Percentiles rank a stretch among this genome's conserved stretches.
These are phyloP conservation scores for Bungarus multicinctus DNA, from an alignment of 2,113 vertebrate genomes.

Conservation along the genomic window DNA sequence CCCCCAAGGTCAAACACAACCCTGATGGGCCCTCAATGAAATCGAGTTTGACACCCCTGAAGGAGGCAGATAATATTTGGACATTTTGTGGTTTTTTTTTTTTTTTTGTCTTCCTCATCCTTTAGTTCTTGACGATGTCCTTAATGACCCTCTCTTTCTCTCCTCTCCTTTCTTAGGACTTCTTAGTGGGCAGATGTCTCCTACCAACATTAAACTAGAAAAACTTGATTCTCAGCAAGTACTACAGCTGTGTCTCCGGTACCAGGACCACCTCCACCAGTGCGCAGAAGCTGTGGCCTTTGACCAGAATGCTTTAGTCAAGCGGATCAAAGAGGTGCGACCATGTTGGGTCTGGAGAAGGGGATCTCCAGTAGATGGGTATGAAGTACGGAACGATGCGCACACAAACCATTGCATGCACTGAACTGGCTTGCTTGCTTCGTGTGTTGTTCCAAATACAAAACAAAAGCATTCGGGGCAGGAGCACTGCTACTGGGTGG, in stretches of 20 bases:
- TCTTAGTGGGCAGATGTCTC: conserved; percentile 90
- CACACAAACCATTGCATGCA: not conserved
- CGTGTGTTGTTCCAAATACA: not conserved
- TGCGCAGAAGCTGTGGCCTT: conserved; percentile 96
- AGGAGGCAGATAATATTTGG: not conserved
- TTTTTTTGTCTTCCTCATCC: not conserved
- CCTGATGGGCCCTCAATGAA: too few species aligned
- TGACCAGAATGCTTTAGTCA: conserved; percentile 95
- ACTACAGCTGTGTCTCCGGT: conserved; percentile 89
- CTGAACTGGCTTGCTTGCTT: not conserved
- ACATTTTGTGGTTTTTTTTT: not conserved
- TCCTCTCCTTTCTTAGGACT: conserved; percentile 72
- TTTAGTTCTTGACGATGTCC: not conserved
- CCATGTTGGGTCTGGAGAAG: accelerated
- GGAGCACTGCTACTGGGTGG: not conserved
- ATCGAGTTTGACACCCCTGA: too few species aligned
- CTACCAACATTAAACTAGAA: conserved; percentile 83
- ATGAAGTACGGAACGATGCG: not conserved
- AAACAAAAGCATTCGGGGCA: not conserved
- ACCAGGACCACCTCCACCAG: conserved; percentile 95
- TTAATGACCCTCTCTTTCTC: not conserved
- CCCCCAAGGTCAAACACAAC: too few species aligned
- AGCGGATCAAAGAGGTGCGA: conserved; percentile 94
- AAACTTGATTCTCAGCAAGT: conserved; percentile 89
- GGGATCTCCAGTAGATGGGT: too few species aligned